phyloP scores from a whole-genome alignment of 2,888 invertebrate species.

The Pristionchus arcanus region DNA sequence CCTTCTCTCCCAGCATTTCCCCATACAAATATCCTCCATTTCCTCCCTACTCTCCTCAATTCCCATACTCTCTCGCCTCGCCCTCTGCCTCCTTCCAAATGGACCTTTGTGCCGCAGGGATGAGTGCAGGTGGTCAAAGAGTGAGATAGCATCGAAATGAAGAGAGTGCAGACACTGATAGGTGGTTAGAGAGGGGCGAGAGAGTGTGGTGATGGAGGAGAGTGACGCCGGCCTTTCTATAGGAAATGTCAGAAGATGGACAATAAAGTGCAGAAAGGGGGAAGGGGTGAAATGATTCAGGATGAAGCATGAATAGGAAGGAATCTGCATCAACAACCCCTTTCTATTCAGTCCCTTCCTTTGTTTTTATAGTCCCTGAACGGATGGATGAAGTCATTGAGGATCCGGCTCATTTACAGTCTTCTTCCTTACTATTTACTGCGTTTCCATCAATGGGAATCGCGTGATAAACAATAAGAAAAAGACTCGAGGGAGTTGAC shows the following conservation, averaged over 20 bases:
- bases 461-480: slow-evolving; percentile 5
- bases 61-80: slow-evolving; percentile 22
- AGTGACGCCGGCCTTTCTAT: slow-evolving; percentile 9
- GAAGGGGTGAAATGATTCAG: background rate
- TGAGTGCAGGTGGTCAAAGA: slow-evolving; percentile 13
- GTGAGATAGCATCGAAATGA: background rate
- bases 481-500: background rate
- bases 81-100: slow-evolving; percentile 4
- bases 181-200: background rate
- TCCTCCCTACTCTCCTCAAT: slow-evolving; percentile 9
- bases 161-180: slow-evolving; percentile 27
- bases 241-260: slow-evolving; percentile 50
- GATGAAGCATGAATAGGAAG: background rate
- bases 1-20: slow-evolving; percentile 40
- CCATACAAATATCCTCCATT: slow-evolving; percentile 27
- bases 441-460: background rate
- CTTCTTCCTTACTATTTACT: background rate
- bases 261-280: slow-evolving; percentile 41
- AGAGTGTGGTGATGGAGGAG: slow-evolving; percentile 17
- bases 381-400: background rate
- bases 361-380: slow-evolving; percentile 9
- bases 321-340: background rate
- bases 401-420: background rate
- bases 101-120: slow-evolving; percentile 38
- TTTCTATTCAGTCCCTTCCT: background rate